Conservation (phyloP, 1,140 invertebrate species). For the Micrasema minimum region DNA sequence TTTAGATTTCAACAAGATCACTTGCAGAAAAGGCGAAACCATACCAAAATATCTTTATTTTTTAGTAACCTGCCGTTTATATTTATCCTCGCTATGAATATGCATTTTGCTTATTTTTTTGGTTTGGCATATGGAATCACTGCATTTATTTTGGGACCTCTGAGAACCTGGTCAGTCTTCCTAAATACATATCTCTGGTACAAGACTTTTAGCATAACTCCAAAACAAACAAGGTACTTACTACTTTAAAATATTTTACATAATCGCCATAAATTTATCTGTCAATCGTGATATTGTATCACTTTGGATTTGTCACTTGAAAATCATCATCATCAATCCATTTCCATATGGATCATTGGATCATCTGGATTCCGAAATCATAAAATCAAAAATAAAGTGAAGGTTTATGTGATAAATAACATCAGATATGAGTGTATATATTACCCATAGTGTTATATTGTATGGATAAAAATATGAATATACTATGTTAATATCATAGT, state of each 20-base stretch:
- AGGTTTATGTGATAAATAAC: too few relatives aligned
- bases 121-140: conserved; percentile 84
- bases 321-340: not conserved
- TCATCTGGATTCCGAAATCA: not conserved
- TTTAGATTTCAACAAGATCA: conserved; percentile 44
- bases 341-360: not conserved
- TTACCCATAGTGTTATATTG: too few relatives aligned
- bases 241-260: not conserved
- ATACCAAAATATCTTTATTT: conserved; percentile 1
- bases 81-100: conserved; percentile 72
- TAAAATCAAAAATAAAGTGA: not conserved
- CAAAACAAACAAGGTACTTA: conserved; percentile 63
- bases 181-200: conserved; percentile 76
- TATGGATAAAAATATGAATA: too few relatives aligned
- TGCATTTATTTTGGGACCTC: conserved; percentile 80
- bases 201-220: conserved; percentile 60
- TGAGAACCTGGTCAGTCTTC: conserved; percentile 82
- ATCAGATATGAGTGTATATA: too few relatives aligned
- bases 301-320: not conserved
- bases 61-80: conserved; percentile 62
- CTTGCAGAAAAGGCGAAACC: conserved; percentile 16
- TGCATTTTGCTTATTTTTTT: conserved; percentile 80
- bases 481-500: too few relatives aligned
- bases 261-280: not conserved
- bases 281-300: not conserved